These are phyloP conservation scores for Phataginus tricuspis DNA, from an alignment of 2,797 vertebrate species.

Conservation along the genomic window DNA sequence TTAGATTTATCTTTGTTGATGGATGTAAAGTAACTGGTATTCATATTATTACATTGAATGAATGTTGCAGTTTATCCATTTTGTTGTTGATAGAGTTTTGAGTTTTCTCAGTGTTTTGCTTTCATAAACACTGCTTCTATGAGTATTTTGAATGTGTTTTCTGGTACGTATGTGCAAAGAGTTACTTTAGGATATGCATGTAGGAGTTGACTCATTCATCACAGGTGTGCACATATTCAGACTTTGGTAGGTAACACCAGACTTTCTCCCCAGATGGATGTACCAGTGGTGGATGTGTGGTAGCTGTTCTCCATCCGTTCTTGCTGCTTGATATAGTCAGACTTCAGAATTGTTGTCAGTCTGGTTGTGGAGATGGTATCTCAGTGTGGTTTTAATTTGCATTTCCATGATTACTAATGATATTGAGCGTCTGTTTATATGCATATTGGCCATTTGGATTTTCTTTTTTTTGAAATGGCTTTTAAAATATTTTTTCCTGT, in stretches of 20 bases:
- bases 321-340: background rate
- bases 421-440: background rate
- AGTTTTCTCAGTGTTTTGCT: background rate
- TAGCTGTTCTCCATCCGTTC: background rate
- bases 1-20: background rate
- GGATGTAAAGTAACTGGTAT: background rate
- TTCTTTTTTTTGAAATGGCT: background rate
- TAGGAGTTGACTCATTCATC: background rate
- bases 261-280: background rate
- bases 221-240: background rate
- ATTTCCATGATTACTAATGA: background rate
- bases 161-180: background rate
- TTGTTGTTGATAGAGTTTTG: background rate
- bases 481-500: background rate
- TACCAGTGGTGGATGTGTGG: background rate
- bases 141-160: slow-evolving; percentile 23
- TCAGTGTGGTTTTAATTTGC: too few species aligned
- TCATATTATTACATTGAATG: background rate
- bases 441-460: background rate
- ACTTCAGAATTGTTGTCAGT: background rate
- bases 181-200: background rate
- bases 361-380: background rate
- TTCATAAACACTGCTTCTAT: background rate
- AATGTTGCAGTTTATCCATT: background rate
- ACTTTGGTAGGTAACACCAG: background rate